Evolutionary conservation across 2,113 vertebrate species (phyloP).

Genomic region (human (Homo sapiens)): DNA sequence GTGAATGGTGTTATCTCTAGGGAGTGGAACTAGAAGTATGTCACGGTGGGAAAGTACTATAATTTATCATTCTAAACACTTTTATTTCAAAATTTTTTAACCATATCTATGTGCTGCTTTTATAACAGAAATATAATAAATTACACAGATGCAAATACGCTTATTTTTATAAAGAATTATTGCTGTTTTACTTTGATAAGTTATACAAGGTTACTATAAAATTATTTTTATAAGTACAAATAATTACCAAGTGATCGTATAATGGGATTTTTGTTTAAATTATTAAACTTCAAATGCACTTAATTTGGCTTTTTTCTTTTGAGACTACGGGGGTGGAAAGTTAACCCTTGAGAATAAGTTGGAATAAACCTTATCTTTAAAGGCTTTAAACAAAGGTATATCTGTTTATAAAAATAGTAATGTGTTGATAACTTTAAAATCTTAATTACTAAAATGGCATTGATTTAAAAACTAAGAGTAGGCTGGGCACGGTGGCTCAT

Average conservation of each 20-base stretch:
- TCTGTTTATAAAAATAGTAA: conserved; percentile 36
- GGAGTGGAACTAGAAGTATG: background rate
- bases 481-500: too few species aligned
- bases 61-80: background rate
- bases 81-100: background rate
- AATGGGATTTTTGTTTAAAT: conserved; percentile 3
- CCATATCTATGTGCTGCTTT: background rate
- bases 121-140: background rate
- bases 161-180: conserved; percentile 18
- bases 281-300: background rate
- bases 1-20: background rate
- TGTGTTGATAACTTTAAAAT: conserved; percentile 21
- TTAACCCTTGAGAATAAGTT: background rate
- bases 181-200: conserved; percentile 25
- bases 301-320: conserved; percentile 22
- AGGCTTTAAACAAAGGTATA: background rate
- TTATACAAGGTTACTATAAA: conserved; percentile 6
- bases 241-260: conserved; percentile 19
- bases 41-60: background rate
- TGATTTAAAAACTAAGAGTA: conserved; percentile 15
- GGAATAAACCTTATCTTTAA: background rate
- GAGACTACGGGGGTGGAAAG: background rate
- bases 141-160: background rate
- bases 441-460: background rate
- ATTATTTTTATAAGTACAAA: conserved; percentile 10